Base-by-base conservation (phyloP, 2,113 vertebrate species). In the Misgurnus mizolepis region DNA sequence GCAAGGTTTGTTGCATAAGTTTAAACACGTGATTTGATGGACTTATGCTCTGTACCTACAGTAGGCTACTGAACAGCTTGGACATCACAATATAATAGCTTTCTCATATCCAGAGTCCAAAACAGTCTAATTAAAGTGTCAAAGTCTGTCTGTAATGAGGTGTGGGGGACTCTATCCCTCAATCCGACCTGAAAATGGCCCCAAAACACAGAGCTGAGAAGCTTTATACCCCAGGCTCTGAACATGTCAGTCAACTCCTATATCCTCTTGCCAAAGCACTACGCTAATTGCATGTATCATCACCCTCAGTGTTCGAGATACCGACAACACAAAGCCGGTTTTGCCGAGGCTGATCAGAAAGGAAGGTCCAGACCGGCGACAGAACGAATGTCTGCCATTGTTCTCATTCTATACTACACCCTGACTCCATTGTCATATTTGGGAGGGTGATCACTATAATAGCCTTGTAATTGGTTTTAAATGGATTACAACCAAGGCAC, bases 401-500 rank as follows among this genome's bases (percentile, higher is more conserved):
- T 83, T 82, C 76, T 80, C 66, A 68, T 66, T 77, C 81, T 79
- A 78, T 67, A 58, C 67, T 78, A 76, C 73, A 70, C 61, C 56
- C 58, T 17, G 74, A 62, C 78, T 84, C 82, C 80, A 88, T 85
- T 89, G 89, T 90, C 88, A 89, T 92, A 84, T 88, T 90, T 80
- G 50, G 90, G 78, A 90, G 81, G 89, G 87, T 41, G 86, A 90
- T 85, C 88, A 82, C 87, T 83, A 83, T 90, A 89, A 90, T 86
- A 84, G 89, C 83, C 78, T 88, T 90, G 91, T 93, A 92, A 92
- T 92, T 93, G 88, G 90, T 82, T 91, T 89, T 90, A 87, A 91
- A 89, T 88, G 90, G 92, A 92, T 92, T 89, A 91, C 60, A 80
- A 18, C 14, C 15, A 9, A 69, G 67, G 56, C 84, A 81, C 74